Evolutionary conservation across 2,113 vertebrate species (phyloP).

Genomic region (Girardinichthys multiradiatus): DNA sequence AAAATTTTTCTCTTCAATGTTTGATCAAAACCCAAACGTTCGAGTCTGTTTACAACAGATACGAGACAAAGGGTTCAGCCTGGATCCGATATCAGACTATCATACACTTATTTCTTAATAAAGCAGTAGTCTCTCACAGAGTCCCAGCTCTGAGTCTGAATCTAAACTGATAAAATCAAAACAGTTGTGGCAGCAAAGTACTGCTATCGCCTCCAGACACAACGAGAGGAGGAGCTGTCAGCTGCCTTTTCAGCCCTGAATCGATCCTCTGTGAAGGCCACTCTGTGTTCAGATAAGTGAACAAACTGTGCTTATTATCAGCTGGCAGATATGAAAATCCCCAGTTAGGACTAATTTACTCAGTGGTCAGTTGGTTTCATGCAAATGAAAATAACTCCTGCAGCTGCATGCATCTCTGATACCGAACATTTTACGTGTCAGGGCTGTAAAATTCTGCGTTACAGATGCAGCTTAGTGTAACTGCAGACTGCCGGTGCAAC

Average conservation of each 20-base stretch:
- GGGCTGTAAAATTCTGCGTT: too few species aligned
- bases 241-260: conserved; percentile 63
- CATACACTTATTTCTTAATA: neutral
- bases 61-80: neutral
- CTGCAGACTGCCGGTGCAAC: too few species aligned
- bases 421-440: neutral
- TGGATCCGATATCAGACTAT: too few species aligned
- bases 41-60: neutral
- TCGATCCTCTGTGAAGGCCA: conserved; percentile 51
- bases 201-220: conserved; percentile 61
- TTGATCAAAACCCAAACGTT: neutral
- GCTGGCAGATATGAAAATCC: conserved; percentile 47
- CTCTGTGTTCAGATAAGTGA: too few species aligned
- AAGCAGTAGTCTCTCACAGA: neutral
- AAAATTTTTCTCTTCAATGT: too few species aligned
- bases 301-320: conserved; percentile 15
- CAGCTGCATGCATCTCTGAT: neutral
- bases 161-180: neutral
- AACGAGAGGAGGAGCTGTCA: conserved; percentile 32
- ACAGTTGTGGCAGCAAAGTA: conserved; percentile 2
- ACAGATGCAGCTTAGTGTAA: neutral
- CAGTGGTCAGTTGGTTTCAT: neutral
- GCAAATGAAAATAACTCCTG: conserved; percentile 8
- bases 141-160: neutral
- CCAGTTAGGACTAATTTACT: conserved; percentile 16